phyloP scores from a whole-genome alignment of 2,888 invertebrate genomes.

The Tipula helvola region DNA sequence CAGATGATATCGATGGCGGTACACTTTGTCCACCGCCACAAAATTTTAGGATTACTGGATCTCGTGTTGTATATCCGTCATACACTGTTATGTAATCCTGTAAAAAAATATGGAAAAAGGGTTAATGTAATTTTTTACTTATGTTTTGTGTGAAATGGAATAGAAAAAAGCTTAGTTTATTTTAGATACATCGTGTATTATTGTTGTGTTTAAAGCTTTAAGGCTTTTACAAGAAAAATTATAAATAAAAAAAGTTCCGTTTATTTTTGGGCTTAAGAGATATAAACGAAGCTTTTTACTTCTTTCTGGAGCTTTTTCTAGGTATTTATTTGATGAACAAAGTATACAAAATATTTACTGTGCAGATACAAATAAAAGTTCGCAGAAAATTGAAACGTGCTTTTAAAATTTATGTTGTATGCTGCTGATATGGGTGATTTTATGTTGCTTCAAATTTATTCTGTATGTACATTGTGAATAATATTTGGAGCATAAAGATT shows the following conservation, averaged over 20 bases:
- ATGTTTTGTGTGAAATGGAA: neutral
- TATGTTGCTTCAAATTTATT: neutral
- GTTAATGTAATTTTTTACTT: neutral
- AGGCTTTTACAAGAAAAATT: neutral
- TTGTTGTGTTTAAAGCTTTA: neutral
- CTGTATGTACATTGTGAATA: neutral
- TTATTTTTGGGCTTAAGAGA: too few species aligned
- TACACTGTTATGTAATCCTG: conserved; percentile 78
- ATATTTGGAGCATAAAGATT: neutral
- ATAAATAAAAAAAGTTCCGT: neutral
- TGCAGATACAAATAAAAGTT: neutral
- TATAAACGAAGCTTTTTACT: too few species aligned
- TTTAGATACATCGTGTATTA: neutral
- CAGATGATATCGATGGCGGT: conserved; percentile 75
- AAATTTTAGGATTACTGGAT: conserved; percentile 78
- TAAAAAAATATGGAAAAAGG: neutral
- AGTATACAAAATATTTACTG: neutral
- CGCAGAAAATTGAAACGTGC: neutral
- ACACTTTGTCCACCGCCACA: conserved; percentile 81
- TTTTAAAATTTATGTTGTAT: neutral
- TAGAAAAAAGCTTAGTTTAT: neutral
- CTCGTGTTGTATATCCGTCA: conserved; percentile 77
- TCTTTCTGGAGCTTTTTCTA: neutral
- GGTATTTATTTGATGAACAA: neutral
- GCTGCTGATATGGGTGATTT: neutral